phyloP scores from a whole-genome alignment of 2,797 vertebrate genomes.

The Chaunax sp. region DNA sequence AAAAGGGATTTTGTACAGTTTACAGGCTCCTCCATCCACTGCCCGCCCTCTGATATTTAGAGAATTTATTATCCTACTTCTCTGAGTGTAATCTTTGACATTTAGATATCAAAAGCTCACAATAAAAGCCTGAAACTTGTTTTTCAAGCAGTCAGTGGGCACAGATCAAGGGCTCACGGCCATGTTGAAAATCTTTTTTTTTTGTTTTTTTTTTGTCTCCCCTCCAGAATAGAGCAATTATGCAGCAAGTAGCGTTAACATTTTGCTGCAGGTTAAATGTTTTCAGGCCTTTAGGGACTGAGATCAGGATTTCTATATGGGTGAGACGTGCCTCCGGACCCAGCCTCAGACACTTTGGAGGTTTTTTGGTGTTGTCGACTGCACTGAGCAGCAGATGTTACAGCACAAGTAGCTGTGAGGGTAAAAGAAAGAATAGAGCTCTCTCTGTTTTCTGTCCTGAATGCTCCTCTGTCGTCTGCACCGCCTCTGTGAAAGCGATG shows the following conservation, averaged over 20 bases:
- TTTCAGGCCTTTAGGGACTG: constrained; percentile 19
- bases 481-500: constrained; percentile 2
- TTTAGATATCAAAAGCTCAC: constrained; percentile 43
- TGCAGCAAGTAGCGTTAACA: neutral
- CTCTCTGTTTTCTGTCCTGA: constrained; percentile 20
- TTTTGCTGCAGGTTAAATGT: constrained; percentile 29
- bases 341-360: constrained; percentile 6
- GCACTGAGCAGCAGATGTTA: constrained; percentile 48
- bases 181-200: constrained; percentile 8
- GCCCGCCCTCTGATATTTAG: constrained; percentile 21
- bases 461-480: constrained; percentile 13
- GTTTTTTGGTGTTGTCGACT: constrained; percentile 16
- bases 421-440: constrained; percentile 12
- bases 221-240: constrained; percentile 11
- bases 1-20: constrained; percentile 51
- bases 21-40: constrained; percentile 20
- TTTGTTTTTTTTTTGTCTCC: constrained; percentile 4
- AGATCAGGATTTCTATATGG: constrained; percentile 18
- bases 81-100: constrained; percentile 54
- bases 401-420: constrained; percentile 19
- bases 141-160: constrained; percentile 21
- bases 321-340: constrained; percentile 20
- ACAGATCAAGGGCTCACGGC: constrained; percentile 25
- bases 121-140: constrained; percentile 44
- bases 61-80: constrained; percentile 60